These are phyloP conservation scores for Drosophila subobscura DNA, from an alignment of 1,140 invertebrate species.

Conservation along the genomic window DNA sequence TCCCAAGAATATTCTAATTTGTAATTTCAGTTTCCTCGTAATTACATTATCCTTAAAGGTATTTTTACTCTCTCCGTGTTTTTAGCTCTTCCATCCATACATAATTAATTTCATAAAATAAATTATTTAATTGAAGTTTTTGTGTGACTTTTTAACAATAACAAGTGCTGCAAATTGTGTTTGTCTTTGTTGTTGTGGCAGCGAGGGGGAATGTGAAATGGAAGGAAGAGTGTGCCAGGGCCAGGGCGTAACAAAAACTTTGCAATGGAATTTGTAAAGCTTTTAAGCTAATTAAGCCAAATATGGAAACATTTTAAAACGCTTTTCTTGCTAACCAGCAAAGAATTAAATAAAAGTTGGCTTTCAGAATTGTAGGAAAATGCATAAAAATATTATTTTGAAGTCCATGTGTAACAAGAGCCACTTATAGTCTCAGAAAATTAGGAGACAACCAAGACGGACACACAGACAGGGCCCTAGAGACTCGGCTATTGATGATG, in stretches of 20 bases:
- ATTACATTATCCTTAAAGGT: background rate
- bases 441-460: too few species aligned
- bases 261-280: constrained; percentile 16
- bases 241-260: too few species aligned
- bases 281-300: constrained; percentile 59
- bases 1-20: too few species aligned
- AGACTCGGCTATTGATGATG: too few species aligned
- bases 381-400: too few species aligned
- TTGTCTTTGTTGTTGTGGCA: constrained; percentile 34
- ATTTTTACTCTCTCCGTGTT: constrained; percentile 20
- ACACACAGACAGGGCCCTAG: too few species aligned
- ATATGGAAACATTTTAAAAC: constrained; percentile 29
- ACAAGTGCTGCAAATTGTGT: constrained; percentile 16
- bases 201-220: background rate
- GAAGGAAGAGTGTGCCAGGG: too few species aligned
- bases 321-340: background rate
- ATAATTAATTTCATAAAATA: constrained; percentile 66
- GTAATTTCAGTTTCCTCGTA: too few species aligned
- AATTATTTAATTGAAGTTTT: constrained; percentile 62
- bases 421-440: too few species aligned
- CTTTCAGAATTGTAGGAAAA: too few species aligned
- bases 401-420: too few species aligned
- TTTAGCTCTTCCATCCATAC: constrained; percentile 26
- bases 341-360: too few species aligned
- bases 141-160: constrained; percentile 46